These are phyloP conservation scores for Eristalinus sepulchralis DNA, from an alignment of 2,888 invertebrate species.

Conservation along the genomic window DNA sequence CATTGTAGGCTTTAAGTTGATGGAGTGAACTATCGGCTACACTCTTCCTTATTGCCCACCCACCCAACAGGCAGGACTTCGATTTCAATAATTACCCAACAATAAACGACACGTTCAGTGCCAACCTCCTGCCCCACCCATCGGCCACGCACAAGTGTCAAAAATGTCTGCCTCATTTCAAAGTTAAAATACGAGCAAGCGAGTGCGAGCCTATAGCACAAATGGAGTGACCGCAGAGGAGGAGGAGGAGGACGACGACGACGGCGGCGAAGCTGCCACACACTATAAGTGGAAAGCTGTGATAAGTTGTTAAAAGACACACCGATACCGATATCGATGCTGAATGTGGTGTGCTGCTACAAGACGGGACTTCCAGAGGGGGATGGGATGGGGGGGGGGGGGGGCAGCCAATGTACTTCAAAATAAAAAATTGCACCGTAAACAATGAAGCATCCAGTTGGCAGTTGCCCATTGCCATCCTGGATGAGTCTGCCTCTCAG, in stretches of 20 bases:
- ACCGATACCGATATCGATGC: conserved; percentile 51
- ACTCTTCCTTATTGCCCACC: too few species aligned
- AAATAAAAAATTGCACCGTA: conserved; percentile 61
- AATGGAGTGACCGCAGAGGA: not conserved
- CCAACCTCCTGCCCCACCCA: not conserved
- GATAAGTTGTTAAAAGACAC: conserved; percentile 50
- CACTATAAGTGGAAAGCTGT: conserved; percentile 31
- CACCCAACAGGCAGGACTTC: not conserved
- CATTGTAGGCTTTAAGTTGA: conserved; percentile 41
- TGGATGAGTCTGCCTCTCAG: conserved; percentile 22
- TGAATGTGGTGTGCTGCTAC: conserved; percentile 25
- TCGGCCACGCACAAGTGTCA: conserved; percentile 48
- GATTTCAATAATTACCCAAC: conserved; percentile 28
- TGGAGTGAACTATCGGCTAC: not conserved
- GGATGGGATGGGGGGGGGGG: not conserved
- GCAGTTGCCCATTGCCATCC: conserved; percentile 30
- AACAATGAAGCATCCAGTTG: conserved; percentile 55
- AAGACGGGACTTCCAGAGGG: too few species aligned
- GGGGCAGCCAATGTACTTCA: conserved; percentile 22
- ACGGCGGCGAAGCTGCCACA: not conserved
- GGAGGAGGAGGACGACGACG: conserved; percentile 13
- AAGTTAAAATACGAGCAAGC: conserved; percentile 35
- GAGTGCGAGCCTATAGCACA: not conserved
- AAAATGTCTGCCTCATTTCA: conserved; percentile 46
- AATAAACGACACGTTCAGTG: not conserved